Evolutionary conservation across 2,113 vertebrate species (phyloP), one percentile per base, ranked within the genome.

Genomic region (Amia ocellicauda): DNA sequence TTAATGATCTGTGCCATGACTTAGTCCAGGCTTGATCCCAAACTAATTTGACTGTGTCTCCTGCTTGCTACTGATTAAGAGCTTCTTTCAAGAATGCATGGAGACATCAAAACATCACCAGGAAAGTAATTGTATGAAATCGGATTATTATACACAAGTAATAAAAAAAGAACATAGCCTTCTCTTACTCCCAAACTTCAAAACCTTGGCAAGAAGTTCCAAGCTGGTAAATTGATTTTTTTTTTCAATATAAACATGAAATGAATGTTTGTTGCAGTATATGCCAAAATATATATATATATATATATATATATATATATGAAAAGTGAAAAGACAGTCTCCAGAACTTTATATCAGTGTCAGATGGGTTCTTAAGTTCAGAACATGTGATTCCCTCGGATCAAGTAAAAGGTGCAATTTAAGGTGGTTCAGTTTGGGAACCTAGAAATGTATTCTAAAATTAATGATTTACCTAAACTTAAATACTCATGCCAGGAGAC

Each of bases 291-390:
- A 52, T 52, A n/a, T n/a, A n/a, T n/a, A n/a, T n/a, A n/a, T 29
- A 62, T 40, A 62, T 24, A 52, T 45, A n/a, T n/a, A n/a, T n/a
- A n/a, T n/a, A n/a, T n/a, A n/a, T n/a, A n/a, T n/a, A n/a, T n/a
- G n/a, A n/a, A 62, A 62, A 53, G 52, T 40, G 20, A 51, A 62
- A 62, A 62, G 47, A 61, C n/a, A n/a, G n/a, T n/a, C n/a, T n/a
- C n/a, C n/a, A n/a, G n/a, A n/a, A n/a, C n/a, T n/a, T n/a, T n/a
- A n/a, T n/a, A n/a, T n/a, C n/a, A 61, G 17, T 41, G 17, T 20
- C 27, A 36, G 47, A 62, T 11, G 23, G 45, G 29, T 52, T 62
- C 47, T 19, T 62, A 26, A 22, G 36, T 40, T 41, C 23, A 52
- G 60, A 28, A 52, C 29, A 62, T 51, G 19, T 28, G 51, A 40